phyloP scores from a whole-genome alignment of 2,888 invertebrate genomes.

The Nycteola revayana region DNA sequence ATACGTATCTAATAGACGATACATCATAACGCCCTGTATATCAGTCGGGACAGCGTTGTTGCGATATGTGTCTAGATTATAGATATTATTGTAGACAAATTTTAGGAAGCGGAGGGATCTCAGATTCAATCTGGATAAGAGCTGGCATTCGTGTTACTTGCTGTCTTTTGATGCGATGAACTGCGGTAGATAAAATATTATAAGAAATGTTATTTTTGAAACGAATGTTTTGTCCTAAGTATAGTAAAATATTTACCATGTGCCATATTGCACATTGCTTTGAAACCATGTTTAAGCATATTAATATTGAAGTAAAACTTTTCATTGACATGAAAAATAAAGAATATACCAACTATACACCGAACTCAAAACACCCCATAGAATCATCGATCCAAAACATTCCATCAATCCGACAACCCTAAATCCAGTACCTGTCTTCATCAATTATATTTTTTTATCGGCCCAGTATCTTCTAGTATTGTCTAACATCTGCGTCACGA shows the following conservation, averaged over 20 bases:
- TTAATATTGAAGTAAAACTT: too few relatives aligned
- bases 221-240: too few relatives aligned
- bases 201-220: too few relatives aligned
- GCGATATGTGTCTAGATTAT: slow-evolving; percentile 4
- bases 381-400: slow-evolving; percentile 18
- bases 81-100: slow-evolving; percentile 8
- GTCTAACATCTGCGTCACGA: slow-evolving; percentile 56
- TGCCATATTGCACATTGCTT: too few relatives aligned
- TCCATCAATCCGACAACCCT: slow-evolving; percentile 33
- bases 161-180: too few relatives aligned
- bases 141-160: too few relatives aligned
- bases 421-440: slow-evolving; percentile 67
- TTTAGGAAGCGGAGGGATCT: slow-evolving; percentile 10
- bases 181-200: too few relatives aligned
- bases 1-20: slow-evolving; percentile 62
- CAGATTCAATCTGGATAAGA: slow-evolving; percentile 23
- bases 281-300: too few relatives aligned
- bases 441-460: slow-evolving; percentile 75
- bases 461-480: slow-evolving; percentile 53
- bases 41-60: slow-evolving; percentile 30
- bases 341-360: too few relatives aligned
- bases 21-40: slow-evolving; percentile 56
- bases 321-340: too few relatives aligned
- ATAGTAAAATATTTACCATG: too few relatives aligned
- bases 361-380: slow-evolving; percentile 1